These are phyloP conservation scores for Ramazzottius varieornatus DNA, from an alignment of 2,888 invertebrate species.

Conservation along the genomic window DNA sequence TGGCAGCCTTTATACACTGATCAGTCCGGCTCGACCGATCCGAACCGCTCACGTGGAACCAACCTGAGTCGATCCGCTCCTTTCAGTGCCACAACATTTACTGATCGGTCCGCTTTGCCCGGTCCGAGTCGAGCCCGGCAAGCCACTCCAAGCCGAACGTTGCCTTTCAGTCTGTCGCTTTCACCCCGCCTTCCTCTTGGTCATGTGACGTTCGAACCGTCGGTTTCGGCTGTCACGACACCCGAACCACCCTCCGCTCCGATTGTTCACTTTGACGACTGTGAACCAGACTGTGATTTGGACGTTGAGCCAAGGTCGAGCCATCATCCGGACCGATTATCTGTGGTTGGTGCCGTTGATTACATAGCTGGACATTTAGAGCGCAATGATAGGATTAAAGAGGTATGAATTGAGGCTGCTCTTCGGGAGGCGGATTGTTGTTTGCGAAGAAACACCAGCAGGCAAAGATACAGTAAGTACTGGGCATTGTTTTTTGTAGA, in stretches of 20 bases:
- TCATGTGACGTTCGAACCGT: too few species aligned
- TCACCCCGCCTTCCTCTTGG: too few species aligned
- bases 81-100: not conserved
- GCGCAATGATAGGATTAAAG: not conserved
- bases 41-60: not conserved
- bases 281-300: not conserved
- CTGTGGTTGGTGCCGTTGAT: not conserved
- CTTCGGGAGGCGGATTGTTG: too few species aligned
- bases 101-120: not conserved
- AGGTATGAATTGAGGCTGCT: too few species aligned
- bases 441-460: too few species aligned
- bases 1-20: too few species aligned
- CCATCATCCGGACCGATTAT: not conserved
- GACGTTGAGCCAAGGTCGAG: not conserved
- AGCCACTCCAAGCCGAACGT: not conserved
- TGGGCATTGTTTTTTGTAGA: not conserved
- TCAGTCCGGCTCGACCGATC: not conserved
- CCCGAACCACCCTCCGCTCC: not conserved
- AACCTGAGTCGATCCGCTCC: not conserved
- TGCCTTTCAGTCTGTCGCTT: not conserved
- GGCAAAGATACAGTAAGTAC: too few species aligned
- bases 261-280: not conserved
- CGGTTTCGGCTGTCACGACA: not conserved
- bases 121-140: not conserved
- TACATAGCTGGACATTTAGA: not conserved